phyloP scores from a whole-genome alignment of 2,888 invertebrate genomes.

The Ischnus inquisitorius region DNA sequence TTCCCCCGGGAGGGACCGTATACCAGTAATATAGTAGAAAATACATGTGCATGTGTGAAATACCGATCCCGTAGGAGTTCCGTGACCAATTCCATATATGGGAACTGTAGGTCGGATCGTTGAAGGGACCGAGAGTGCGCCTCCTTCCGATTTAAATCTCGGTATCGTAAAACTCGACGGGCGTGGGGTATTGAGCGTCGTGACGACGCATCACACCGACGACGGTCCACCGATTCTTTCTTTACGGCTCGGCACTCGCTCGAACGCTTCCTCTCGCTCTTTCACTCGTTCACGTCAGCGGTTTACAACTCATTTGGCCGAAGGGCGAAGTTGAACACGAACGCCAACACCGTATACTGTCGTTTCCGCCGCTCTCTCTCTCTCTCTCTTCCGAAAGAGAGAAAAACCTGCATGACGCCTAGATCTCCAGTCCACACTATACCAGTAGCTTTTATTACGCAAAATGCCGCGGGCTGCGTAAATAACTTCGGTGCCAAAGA shows the following conservation, averaged over 20 bases:
- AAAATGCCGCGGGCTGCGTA: slow-evolving; percentile 50
- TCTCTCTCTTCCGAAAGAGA: slow-evolving; percentile 4
- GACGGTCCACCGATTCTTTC: slow-evolving; percentile 60
- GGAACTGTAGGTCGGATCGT: slow-evolving; percentile 53
- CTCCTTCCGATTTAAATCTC: slow-evolving; percentile 69
- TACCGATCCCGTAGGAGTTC: slow-evolving; percentile 46
- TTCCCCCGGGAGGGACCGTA: slow-evolving; percentile 40
- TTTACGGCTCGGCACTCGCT: slow-evolving; percentile 57
- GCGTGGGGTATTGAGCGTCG: slow-evolving; percentile 47
- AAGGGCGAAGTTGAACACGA: slow-evolving; percentile 54
- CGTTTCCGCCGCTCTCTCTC: slow-evolving; percentile 32
- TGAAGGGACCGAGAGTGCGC: slow-evolving; percentile 43
- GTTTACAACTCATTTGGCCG: slow-evolving; percentile 80
- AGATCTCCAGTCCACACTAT: slow-evolving; percentile 50
- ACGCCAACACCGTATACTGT: slow-evolving; percentile 50
- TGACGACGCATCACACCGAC: slow-evolving; percentile 56
- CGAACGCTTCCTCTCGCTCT: slow-evolving; percentile 48
- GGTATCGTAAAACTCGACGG: slow-evolving; percentile 67
- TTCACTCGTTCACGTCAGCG: slow-evolving; percentile 66
- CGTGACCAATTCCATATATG: slow-evolving; percentile 51
- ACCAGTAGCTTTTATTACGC: slow-evolving; percentile 76
- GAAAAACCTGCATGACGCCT: slow-evolving; percentile 37
- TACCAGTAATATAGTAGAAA: slow-evolving; percentile 12
- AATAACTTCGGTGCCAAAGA: slow-evolving; percentile 23
- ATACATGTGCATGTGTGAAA: slow-evolving; percentile 38